Evolutionary conservation across 2,888 invertebrate genomes (phyloP), one percentile per base, ranked within the genome.

Genomic region (Leptura quadrifasciata): DNA sequence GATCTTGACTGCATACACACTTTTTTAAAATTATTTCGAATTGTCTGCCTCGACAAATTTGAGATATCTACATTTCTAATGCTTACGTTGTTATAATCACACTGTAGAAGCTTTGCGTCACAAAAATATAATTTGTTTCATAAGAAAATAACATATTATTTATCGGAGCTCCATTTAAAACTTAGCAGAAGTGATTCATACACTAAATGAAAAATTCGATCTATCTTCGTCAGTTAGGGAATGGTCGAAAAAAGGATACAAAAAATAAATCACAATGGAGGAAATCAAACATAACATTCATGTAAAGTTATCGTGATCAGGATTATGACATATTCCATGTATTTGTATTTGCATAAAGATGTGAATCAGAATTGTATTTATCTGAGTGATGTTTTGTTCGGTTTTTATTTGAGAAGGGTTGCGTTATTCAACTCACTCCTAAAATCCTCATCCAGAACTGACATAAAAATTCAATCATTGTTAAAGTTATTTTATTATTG

Each of bases 291-390:
- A 20, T 63, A 63, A 63, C 35, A 63, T 35, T 39, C 63, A 63
- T 47, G 63, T 63, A 63, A 63, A 31, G 39, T 15, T 63, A 63
- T 39, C 4, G 21, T 63, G 39, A 20, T 39, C 21, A 39, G 63
- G 63, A 63, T 63, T 39, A 63, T 18, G 39, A 39, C 39, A 20
- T 21, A 18, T 63, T 35, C 18, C 9, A 31, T 61, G 27, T 61
- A 27, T 61, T 31, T 18, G 39, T 18, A 63, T 63, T 63, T 35
- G 63, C 63, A 63, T 63, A 63, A 39, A 63, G 63, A 63, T 63
- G 39, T 63, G 21, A 39, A 63, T 63, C 63, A n/a, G 24, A 61
- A 31, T 24, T 8, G 9, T 31, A 17, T 47, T n/a, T 61, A 61
- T 61, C 60, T n/a, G n/a, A 61, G 60, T 31, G 27, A 61, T 61